Evolutionary conservation across 1,140 invertebrate species (phyloP), one percentile per base, ranked within the genome.

Genomic region (Agrilus planipennis): DNA sequence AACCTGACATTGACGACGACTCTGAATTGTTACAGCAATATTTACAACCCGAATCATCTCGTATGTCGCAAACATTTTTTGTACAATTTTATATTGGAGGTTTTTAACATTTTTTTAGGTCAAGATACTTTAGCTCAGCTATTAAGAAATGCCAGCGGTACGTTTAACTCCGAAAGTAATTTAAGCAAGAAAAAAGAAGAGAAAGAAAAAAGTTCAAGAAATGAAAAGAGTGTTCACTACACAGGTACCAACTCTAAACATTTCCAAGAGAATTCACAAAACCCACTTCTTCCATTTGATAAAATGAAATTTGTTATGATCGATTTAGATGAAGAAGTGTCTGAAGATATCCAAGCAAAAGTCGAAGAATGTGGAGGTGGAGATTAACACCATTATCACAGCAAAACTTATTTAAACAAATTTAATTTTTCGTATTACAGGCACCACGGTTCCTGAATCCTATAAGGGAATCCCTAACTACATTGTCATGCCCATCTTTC

Each of bases 381-480:
- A 39, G 32, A 74, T 1, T 61, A 70, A 2, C 44, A 56, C 3
- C 45, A 46, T 12, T 6, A 16, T 22, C 17, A 27, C 29, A 14
- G n/a, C 18, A 0, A 14, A 16, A 17, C 23, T 39, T 14, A 21
- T 31, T 31, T 31, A 6, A 31, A 31, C n/a, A n/a, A n/a, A n/a
- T n/a, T n/a, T n/a, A 25, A 25, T n/a, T 7, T 6, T 25, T 25
- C 23, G 23, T 17, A n/a, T 44, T 14, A 10, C 37, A 15, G 29
- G 16, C 14, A 14, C 14, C 23, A 28, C 76, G 2, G 63, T 72
- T 1, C 45, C 58, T 2, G 51, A 52, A 11, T 58, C 42, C 17
- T 72, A 62, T 16, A 54, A 49, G 9, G 70, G 67, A 42, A 56
- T 70, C 5, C 64, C 73, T 17, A 75, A 79, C 54, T 79, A 68